Conservation (phyloP, 2,888 invertebrate species). For the Pristionchus mayeri region DNA sequence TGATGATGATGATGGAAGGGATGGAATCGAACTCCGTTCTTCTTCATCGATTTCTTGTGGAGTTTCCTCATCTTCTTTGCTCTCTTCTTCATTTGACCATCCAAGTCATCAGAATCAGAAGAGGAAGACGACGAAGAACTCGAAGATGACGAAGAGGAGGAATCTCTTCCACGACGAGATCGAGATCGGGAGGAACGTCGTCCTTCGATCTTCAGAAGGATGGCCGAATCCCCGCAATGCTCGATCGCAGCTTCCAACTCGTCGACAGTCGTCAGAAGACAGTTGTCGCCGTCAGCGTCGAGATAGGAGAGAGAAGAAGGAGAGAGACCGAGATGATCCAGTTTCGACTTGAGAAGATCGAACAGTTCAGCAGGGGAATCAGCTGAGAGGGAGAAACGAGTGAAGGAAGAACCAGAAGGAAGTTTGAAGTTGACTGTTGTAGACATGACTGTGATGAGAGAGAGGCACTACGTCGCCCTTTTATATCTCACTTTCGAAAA, state of each 20-base stretch:
- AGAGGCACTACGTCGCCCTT: neutral
- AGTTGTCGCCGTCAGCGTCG: constrained; percentile 8
- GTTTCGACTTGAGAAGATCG: constrained; percentile 4
- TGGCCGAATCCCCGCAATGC: constrained; percentile 2
- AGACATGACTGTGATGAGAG: constrained; percentile 18
- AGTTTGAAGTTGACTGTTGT: constrained; percentile 17
- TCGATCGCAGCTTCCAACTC: constrained; percentile 27
- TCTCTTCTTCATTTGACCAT: constrained; percentile 8
- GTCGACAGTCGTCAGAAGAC: constrained; percentile 23
- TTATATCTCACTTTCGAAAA: constrained; percentile 37
- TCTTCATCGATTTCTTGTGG: constrained; percentile 20
- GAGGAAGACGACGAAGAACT: constrained; percentile 4
- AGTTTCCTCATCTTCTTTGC: constrained; percentile 6
- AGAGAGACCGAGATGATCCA: neutral
- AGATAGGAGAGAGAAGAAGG: neutral
- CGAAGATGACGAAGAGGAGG: neutral
- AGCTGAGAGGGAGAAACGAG: constrained; percentile 36
- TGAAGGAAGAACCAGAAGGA: neutral
- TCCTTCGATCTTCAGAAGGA: neutral
- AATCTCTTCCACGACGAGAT: neutral
- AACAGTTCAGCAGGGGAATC: constrained; percentile 5
- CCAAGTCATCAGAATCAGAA: neutral
- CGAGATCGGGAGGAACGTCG: constrained; percentile 1
- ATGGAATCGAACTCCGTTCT: constrained; percentile 28
- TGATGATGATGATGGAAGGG: constrained; percentile 15